Base-by-base conservation (phyloP, 2,797 vertebrate genomes). In the Galagoides demidoff region DNA sequence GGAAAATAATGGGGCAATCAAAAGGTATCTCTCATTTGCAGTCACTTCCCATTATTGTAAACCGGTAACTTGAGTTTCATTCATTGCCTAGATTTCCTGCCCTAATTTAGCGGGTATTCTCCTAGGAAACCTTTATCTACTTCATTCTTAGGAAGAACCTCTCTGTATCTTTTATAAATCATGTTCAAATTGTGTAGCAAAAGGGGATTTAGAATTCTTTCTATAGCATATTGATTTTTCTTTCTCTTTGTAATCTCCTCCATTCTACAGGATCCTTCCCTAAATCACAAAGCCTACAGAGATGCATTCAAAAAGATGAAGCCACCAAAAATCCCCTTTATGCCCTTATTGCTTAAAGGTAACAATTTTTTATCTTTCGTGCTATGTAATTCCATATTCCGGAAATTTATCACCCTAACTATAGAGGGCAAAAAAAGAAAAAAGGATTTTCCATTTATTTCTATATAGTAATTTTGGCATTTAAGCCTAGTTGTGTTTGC, bases 241-340 rank as follows among this genome's bases (percentile, higher is more conserved):
- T 90, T 88, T 97, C 97, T 97, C 85, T 93, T 92, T 95, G 39
- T 95, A 95, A 97, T 98, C 94, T 97, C 98, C 98, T 98, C 98
- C 97, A 98, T 98, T 98, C 97, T 97, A 92, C 98, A 99, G 99
- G 99, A 99, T 98, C 99, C 99, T 61, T 99, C 99, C 20, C 98
- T 99, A 98, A 99, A 99, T 98, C 99, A 99, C 98, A 99, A 99
- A 98, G 99, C 99, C 98, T 99, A 99, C 98, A 99, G 99, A 98
- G 99, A 99, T 95, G 98, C 99, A 84, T 99, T 99, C 98, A 99
- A 99, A 98, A 99, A 99, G 98, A 99, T 99, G 99, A 99, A 99
- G 97, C 99, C 99, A 55, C 99, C 99, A 10, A 99, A 99, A 98
- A 99, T 99, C 90, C 99, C 99, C 39, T 99, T 99, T 98, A 99